Evolutionary conservation across 2,888 invertebrate genomes (phyloP).

Genomic region (Hirudinaria manillensis): DNA sequence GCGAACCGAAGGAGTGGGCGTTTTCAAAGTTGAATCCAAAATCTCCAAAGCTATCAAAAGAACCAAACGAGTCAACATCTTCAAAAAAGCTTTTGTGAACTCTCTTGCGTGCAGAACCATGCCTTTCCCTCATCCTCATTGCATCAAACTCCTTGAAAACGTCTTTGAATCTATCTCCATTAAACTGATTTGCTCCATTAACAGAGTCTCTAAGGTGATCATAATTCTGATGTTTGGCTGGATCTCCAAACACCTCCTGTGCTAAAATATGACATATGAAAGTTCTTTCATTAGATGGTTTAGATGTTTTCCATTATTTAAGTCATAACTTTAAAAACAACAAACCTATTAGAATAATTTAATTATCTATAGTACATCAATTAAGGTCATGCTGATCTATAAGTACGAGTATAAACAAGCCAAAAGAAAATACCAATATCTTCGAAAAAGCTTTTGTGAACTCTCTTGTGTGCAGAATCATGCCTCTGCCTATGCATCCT

Average conservation of each 20-base stretch:
- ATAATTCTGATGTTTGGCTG: slow-evolving; percentile 54
- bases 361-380: background rate
- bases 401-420: background rate
- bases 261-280: slow-evolving; percentile 48
- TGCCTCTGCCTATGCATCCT: slow-evolving; percentile 39
- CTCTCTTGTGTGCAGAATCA: slow-evolving; percentile 40
- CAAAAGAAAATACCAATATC: slow-evolving; percentile 50
- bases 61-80: slow-evolving; percentile 38
- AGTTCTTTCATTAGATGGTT: background rate
- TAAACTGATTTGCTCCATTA: slow-evolving; percentile 44
- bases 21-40: background rate
- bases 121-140: slow-evolving; percentile 40
- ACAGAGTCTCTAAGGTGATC: slow-evolving; percentile 52
- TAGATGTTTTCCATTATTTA: background rate
- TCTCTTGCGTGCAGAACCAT: slow-evolving; percentile 40
- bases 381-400: background rate
- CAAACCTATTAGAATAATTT: background rate
- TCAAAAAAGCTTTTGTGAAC: slow-evolving; percentile 46
- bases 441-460: too few species aligned
- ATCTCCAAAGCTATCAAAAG: background rate
- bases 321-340: background rate
- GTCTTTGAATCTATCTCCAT: slow-evolving; percentile 52
- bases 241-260: slow-evolving; percentile 56
- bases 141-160: slow-evolving; percentile 42
- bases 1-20: background rate